Evolutionary conservation across 2,113 vertebrate genomes (phyloP), one percentile per base, ranked within the genome.

Genomic region (Melanerpes aurifrons): DNA sequence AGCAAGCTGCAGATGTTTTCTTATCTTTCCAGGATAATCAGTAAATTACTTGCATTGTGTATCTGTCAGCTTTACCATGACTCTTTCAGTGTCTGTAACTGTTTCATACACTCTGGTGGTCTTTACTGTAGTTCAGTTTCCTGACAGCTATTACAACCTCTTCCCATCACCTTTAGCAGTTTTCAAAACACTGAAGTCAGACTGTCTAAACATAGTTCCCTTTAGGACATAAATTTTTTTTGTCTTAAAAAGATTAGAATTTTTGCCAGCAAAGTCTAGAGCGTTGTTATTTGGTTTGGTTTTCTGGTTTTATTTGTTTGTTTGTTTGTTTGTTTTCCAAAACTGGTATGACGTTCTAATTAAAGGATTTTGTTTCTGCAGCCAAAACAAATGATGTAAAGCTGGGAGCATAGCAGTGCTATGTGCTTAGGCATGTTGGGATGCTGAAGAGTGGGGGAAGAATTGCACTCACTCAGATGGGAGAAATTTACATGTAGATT

Each of bases 21-120:
- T 87, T 82, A 83, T 78, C 71, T 87, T 83, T 70, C 72, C 80
- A 76, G 80, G 81, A 96, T 86, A 93, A 87, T 87, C 93, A 73
- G 72, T 77, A 94, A 94, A 96, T 91, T 76, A 31, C n/a, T 87
- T 83, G 7, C 15, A 79, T 37, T 40, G 6, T 68, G 20, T 72
- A 54, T 71, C 74, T 72, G 29, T 89, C 84, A 91, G 77, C 18
- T 87, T 70, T 69, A 2, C 56, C 67, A 59, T 50, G 59, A 72
- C 19, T 77, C 53, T 66, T 67, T 73, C 64, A 64, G 9, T 64
- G 26, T 84, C 29, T 75, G 45, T 53, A 92, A 57, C 22, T 86
- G 67, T 70, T 89, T 96, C 78, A 50, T 35, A 48, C 12, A n/a
- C 21, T 77, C 12, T 56, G 10, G 31, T n/a, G 12, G 17, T 75